Evolutionary conservation across 2,113 vertebrate species (phyloP), one percentile per base, ranked within the genome.

Genomic region (Alces alces): DNA sequence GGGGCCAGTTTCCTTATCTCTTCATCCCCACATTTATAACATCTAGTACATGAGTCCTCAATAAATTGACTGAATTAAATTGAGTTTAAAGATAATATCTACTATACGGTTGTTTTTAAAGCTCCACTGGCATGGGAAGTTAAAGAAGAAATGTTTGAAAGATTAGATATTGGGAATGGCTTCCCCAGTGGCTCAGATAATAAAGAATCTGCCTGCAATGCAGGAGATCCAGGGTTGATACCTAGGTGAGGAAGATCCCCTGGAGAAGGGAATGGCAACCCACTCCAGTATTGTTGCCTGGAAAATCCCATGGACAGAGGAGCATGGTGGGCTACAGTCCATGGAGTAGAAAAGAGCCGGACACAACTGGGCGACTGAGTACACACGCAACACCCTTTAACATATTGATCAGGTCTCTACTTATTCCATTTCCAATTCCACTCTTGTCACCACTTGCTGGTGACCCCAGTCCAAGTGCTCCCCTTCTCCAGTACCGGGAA

Each of bases 141-240:
- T 92, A 61, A 96, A 90, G 43, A 36, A 86, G 15, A 83, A 93
- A 80, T 28, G 14, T 84, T 84, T 57, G 80, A 84, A 86, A 90
- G 80, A 57, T 73, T 89, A 61, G 15, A 95, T 0, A 3, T 47
- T 43, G 64, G 17, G 6, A 83, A 15, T 50, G 14, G 23, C 70
- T 43, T 27, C 70, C 12, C 70, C 0, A 2, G 70, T 76, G 39
- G 23, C 70, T 76, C 70, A 27, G 70, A 43, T 43, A 23, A 43
- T 76, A 43, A 76, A 76, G 70, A 43, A 27, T 76, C 36, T 27
- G 36, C 12, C 70, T 76, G 23, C 5, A 76, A 25, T 76, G 36
- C 36, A 76, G 7, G 23, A 43, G 36, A 76, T 14, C 36, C 36
- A 43, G 36, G 70, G 36, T 43, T 43, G 36, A 76, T 27, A 2